Base-by-base conservation (phyloP, 2,888 invertebrate species). In the Creontiades dilutus region DNA sequence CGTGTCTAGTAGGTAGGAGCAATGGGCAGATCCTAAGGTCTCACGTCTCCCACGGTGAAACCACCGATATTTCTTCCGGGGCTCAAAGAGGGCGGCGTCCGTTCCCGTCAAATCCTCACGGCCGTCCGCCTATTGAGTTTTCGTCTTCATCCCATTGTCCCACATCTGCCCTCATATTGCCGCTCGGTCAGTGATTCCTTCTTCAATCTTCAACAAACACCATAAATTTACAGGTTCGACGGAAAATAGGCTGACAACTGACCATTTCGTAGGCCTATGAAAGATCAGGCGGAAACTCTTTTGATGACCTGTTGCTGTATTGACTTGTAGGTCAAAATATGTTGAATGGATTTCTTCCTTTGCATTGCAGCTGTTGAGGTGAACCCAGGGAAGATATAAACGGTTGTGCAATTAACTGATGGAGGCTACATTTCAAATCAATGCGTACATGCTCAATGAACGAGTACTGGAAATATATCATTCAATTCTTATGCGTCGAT, bases 271-370 rank as follows among this genome's bases (percentile, higher is more conserved):
- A 19, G 23, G 37, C 68, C 68, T 23, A 23, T 68, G 7, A 23
- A 68, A 68, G 23, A 23, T 23, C 23, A 11, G 68, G 23, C 68
- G 68, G 68, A 68, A 68, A 23, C 68, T 68, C 27, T 13, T 68
- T 68, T 68, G 27, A 68, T 3, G 68, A 68, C 68, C 23, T 68
- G 61, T 61, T n/a, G 37, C 37, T 37, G 68, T 68, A 68, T 68
- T 68, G 68, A 68, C 68, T 68, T 68, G 68, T 68, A 68, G 68
- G 68, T 68, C 68, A 68, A 68, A 68, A 23, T 68, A 68, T 68
- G 27, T 68, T 61, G 27, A 68, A 68, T 5, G 68, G 23, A 23
- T 68, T 68, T 68, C 4, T 23, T 68, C n/a, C 57, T 1, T 11
- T 57, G 57, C n/a, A n/a, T 57, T 57, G 16, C 13, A 57, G 57